Evolutionary conservation across 2,797 vertebrate genomes (phyloP).

Genomic region (Sarcophilus harrisii): DNA sequence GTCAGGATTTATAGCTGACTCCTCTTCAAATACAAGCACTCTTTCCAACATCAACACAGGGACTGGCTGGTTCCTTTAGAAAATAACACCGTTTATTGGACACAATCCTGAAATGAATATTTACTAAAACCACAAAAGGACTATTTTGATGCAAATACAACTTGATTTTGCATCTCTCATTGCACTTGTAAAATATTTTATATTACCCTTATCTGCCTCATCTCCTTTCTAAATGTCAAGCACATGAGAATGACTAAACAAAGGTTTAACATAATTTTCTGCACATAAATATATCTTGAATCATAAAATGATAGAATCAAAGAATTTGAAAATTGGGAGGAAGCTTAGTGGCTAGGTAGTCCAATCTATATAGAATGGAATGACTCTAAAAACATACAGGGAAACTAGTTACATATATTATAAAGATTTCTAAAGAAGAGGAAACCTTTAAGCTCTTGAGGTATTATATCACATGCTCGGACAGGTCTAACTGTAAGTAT

Average conservation of each 20-base stretch:
- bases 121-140: neutral
- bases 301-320: neutral
- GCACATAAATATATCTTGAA: neutral
- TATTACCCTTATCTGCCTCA: neutral
- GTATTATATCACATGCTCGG: too few relatives aligned
- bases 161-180: neutral
- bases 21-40: neutral
- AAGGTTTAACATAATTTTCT: neutral
- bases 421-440: too few relatives aligned
- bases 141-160: neutral
- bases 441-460: too few relatives aligned
- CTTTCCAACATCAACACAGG: neutral
- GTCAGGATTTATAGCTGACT: neutral
- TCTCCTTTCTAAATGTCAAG: neutral
- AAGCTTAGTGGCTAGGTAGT: too few relatives aligned
- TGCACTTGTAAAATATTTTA: neutral
- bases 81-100: neutral
- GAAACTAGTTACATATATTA: too few relatives aligned
- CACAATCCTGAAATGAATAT: neutral
- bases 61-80: neutral
- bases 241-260: neutral
- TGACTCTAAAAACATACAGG: too few relatives aligned
- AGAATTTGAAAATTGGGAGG: neutral
- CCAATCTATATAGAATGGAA: too few relatives aligned
- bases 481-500: too few relatives aligned